Base-by-base conservation (phyloP, 2,888 invertebrate genomes). In the Phyto melanocephala region DNA sequence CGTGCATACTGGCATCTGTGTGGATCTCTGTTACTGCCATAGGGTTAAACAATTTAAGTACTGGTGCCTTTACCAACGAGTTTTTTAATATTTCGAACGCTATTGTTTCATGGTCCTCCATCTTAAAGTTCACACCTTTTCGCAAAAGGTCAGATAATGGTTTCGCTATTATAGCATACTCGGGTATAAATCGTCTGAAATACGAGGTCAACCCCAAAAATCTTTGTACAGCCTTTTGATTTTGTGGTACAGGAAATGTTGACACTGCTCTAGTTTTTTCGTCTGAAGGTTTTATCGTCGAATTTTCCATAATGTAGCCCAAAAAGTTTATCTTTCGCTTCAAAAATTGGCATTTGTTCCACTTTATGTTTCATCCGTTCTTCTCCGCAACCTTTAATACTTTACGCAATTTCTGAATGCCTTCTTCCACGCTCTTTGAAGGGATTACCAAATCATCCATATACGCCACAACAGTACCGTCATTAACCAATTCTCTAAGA, bases 111-210 rank as follows among this genome's bases (percentile, higher is more conserved):
- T 85, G 60, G 4, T 68, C 37, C 6, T 78, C 80, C 67, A 85
- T 87, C 24, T 76, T 63, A 63, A 87, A 89, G 11, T 63, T 52
- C 4, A 37, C 52, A 63, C 42, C 3, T n/a, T n/a, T n/a, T n/a
- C n/a, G n/a, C n/a, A n/a, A n/a, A n/a, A n/a, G n/a, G n/a, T n/a
- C n/a, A n/a, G 42, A 42, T 15, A 42, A 15, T 4, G 42, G 42
- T 10, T 15, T 42, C 1, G 42, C 42, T n/a, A 42, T 42, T 5
- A 42, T 4, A 1, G 15, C 42, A 15, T 42, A 42, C 1, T 42
- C 6, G 0, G 42, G 15, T n/a, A n/a, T n/a, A n/a, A n/a, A n/a
- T n/a, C n/a, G n/a, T n/a, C n/a, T n/a, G n/a, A n/a, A n/a, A n/a
- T 42, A 42, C 4, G 42, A 45, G 3, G 42, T 45, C 5, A 45